phyloP scores from a whole-genome alignment of 2,113 vertebrate genomes.

The Myodes glareolus region DNA sequence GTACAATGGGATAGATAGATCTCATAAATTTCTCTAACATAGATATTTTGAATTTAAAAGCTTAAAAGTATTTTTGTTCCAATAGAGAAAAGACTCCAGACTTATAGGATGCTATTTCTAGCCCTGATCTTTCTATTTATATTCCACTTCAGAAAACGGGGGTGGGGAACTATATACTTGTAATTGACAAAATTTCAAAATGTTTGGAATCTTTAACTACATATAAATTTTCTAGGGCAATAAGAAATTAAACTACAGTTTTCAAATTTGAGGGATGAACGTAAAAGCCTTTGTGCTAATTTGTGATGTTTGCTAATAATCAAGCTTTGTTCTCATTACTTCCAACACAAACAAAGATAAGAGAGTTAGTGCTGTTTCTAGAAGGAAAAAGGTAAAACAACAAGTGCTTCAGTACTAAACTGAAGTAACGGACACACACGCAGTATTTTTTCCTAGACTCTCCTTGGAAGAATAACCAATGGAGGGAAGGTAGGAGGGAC shows the following conservation, averaged over 20 bases:
- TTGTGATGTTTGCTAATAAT: background rate
- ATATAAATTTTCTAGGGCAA: constrained; percentile 21
- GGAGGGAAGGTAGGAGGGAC: constrained; percentile 48
- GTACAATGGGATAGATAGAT: background rate
- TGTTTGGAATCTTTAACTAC: background rate
- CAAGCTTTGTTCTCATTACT: background rate
- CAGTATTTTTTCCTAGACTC: constrained; percentile 20
- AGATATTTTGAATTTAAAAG: background rate
- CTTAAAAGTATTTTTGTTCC: background rate
- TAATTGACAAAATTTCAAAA: constrained; percentile 9
- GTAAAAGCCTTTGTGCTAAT: background rate
- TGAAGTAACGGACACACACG: background rate
- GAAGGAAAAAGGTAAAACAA: constrained; percentile 33
- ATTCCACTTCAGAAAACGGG: constrained; percentile 1
- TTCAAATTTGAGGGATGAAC: background rate
- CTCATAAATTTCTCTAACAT: background rate
- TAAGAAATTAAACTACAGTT: constrained; percentile 16
- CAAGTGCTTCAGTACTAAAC: constrained; percentile 44
- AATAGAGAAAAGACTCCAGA: background rate
- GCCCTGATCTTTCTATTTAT: background rate
- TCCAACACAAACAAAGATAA: constrained; percentile 42
- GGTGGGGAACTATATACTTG: background rate
- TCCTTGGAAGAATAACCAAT: constrained; percentile 34
- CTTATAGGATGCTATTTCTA: background rate
- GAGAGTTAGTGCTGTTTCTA: background rate